A percentile compares a stretch with the other conserved stretches of the same genome.
Evolutionary conservation across 2,113 vertebrate genomes (phyloP).

Genomic region (Tychaedon coryphoeus): DNA sequence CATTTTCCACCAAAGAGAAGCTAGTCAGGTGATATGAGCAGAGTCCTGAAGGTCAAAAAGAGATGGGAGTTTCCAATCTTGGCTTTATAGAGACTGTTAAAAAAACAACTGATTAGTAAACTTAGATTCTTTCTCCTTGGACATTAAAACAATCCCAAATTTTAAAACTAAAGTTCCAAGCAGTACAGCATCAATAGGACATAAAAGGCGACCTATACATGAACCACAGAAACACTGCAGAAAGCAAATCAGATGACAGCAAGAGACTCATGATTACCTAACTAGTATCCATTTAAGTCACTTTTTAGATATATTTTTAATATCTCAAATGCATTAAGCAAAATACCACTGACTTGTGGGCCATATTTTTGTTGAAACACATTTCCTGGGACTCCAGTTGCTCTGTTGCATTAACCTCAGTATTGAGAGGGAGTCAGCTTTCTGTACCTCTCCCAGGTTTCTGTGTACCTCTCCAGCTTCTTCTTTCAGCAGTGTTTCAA

Average conservation of each 20-base stretch:
- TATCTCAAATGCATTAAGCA: background rate
- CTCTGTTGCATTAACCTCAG: conserved; percentile 2
- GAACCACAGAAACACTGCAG: background rate
- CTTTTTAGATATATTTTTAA: background rate
- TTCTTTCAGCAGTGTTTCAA: background rate
- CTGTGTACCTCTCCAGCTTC: background rate
- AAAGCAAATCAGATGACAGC: background rate
- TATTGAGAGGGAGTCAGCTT: background rate
- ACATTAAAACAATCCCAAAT: background rate
- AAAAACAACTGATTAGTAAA: background rate
- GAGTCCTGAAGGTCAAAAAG: conserved; percentile 39
- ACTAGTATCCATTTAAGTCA: background rate
- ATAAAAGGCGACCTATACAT: background rate
- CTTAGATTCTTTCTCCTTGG: background rate
- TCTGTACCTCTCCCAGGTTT: background rate
- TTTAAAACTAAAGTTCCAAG: background rate
- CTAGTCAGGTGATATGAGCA: conserved; percentile 41
- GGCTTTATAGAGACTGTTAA: background rate
- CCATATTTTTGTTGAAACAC: conserved; percentile 27
- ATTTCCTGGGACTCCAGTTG: background rate
- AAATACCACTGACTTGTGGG: background rate
- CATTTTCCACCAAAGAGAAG: conserved; percentile 71
- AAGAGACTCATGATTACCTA: background rate
- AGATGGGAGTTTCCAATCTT: conserved; percentile 11
- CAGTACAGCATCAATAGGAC: background rate